Evolutionary conservation across 2,888 invertebrate genomes (phyloP).

Genomic region (Tinea pellionella): DNA sequence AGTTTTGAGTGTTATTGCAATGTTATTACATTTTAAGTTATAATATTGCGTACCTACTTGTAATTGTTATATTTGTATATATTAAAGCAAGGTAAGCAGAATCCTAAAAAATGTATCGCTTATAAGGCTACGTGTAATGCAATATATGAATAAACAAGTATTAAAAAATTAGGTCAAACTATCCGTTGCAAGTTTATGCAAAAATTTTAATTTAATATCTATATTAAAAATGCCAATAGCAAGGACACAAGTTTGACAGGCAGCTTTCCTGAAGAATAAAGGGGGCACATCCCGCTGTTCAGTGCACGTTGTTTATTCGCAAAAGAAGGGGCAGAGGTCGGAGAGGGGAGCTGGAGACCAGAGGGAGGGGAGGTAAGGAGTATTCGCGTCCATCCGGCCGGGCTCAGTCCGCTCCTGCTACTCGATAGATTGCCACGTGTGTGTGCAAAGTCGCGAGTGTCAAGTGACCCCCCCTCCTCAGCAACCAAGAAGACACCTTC

Average conservation of each 20-base stretch:
- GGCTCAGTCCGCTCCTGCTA: conserved; percentile 54
- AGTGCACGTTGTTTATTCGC: conserved; percentile 67
- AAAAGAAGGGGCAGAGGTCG: conserved; percentile 29
- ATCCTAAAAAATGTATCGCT: too few species aligned
- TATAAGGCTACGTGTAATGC: too few species aligned
- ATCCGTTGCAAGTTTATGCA: too few species aligned
- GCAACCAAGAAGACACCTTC: conserved; percentile 7
- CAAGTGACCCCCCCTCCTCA: background rate
- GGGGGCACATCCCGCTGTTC: conserved; percentile 4
- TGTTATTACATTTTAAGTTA: too few species aligned
- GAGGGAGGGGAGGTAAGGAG: conserved; percentile 22
- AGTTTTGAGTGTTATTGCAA: too few species aligned
- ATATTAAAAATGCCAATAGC: background rate
- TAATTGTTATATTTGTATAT: too few species aligned
- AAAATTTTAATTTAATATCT: background rate
- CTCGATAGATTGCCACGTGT: conserved; percentile 22
- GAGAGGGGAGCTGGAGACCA: conserved; percentile 28
- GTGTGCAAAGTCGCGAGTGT: background rate
- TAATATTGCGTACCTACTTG: too few species aligned
- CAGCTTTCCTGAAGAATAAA: background rate
- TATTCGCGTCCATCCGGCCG: conserved; percentile 48
- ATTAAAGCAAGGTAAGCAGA: too few species aligned
- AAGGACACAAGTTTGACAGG: background rate
- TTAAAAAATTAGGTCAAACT: too few species aligned
- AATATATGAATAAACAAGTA: too few species aligned